phyloP scores from a whole-genome alignment of 2,797 vertebrate species.

The Sarcoramphus papa region DNA sequence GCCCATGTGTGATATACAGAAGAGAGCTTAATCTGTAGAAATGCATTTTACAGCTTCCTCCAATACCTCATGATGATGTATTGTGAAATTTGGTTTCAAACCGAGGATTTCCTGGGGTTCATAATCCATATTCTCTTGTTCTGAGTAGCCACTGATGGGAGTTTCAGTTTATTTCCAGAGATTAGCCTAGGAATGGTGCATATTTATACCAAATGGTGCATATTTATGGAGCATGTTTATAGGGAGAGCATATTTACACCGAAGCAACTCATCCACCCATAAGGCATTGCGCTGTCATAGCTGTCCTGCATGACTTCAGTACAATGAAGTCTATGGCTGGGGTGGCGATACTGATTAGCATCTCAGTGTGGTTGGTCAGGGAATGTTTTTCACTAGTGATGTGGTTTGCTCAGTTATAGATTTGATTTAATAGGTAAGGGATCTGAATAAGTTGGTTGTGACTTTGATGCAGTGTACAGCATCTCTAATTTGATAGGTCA shows the following conservation, averaged over 20 bases:
- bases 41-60: background rate
- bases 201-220: background rate
- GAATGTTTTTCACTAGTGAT: background rate
- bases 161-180: background rate
- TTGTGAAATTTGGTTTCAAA: background rate
- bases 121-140: background rate
- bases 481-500: slow-evolving; percentile 12
- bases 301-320: background rate
- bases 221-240: background rate
- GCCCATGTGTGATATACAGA: background rate
- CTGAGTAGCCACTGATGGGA: no score
- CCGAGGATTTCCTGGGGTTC: background rate
- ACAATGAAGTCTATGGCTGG: background rate
- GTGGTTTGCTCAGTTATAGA: background rate
- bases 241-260: background rate
- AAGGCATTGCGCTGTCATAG: background rate
- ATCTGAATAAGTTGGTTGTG: slow-evolving; percentile 4
- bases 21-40: background rate
- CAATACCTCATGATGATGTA: background rate
- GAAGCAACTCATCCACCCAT: background rate
- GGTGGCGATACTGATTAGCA: background rate
- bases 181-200: background rate
- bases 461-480: slow-evolving; percentile 30
- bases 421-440: background rate
- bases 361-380: background rate